phyloP scores from a whole-genome alignment of 2,113 vertebrate species.

The Chaetura pelagica region DNA sequence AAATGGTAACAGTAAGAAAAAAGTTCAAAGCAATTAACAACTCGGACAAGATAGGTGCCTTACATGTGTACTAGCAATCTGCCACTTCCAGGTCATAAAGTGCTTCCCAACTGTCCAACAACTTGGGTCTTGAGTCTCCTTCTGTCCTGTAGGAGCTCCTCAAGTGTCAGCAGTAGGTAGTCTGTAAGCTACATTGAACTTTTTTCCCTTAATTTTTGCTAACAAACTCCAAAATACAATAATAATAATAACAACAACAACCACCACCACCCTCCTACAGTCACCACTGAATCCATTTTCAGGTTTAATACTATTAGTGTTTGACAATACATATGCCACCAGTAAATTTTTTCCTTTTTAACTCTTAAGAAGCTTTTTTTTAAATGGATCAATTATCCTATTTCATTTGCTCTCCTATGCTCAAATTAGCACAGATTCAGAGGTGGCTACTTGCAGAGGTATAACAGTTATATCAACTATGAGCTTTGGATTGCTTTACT shows the following conservation, averaged over 20 bases:
- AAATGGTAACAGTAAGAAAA: background rate
- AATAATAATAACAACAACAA: background rate
- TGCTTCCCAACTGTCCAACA: background rate
- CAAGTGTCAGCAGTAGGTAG: background rate
- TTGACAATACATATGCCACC: background rate
- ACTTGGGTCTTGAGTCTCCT: too few species aligned
- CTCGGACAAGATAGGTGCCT: background rate
- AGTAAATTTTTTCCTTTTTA: background rate
- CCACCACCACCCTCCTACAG: background rate
- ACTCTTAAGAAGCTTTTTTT: background rate
- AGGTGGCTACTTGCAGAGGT: background rate
- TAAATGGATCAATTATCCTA: background rate
- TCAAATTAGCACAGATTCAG: background rate
- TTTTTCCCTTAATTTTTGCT: background rate
- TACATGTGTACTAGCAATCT: fast-evolving
- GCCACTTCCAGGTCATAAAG: background rate
- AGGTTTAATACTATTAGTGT: background rate
- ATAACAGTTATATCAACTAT: background rate
- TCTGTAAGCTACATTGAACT: background rate
- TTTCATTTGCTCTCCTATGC: background rate
- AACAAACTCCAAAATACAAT: background rate
- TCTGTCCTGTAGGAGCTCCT: background rate
- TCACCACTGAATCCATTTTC: background rate
- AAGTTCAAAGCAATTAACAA: background rate
- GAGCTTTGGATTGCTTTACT: background rate